Conservation (phyloP, 2,888 invertebrate species). For the Rhagium mordax region DNA sequence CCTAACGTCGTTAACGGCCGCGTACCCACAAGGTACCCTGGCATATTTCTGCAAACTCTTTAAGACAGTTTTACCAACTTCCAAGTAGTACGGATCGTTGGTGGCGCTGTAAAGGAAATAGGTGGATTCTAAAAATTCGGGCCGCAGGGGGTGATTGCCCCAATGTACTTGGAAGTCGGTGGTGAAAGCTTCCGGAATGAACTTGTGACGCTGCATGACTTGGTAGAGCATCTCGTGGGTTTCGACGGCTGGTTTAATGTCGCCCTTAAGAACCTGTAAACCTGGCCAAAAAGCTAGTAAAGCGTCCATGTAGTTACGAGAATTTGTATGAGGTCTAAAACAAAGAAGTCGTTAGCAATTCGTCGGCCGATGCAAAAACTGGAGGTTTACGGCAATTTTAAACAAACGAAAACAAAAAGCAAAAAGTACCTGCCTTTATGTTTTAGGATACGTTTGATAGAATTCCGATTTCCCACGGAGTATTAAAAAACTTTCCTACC, state of each 20-base stretch:
- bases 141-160: constrained; percentile 97
- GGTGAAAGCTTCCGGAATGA: constrained; percentile 98
- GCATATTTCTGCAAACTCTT: constrained; percentile 92
- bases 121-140: constrained; percentile 98
- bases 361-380: too few relatives aligned
- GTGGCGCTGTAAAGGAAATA: constrained; percentile 98
- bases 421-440: too few relatives aligned
- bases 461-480: too few relatives aligned
- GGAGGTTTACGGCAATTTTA: too few relatives aligned
- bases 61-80: constrained; percentile 91
- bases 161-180: constrained; percentile 97
- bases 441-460: too few relatives aligned
- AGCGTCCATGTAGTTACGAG: constrained; percentile 98
- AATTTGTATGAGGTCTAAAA: constrained; percentile 88
- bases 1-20: constrained; percentile 76
- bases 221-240: constrained; percentile 99
- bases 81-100: constrained; percentile 94
- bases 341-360: constrained; percentile 17
- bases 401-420: too few relatives aligned
- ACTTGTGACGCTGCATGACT: constrained; percentile 97
- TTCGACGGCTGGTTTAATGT: constrained; percentile 97
- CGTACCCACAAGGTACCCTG: constrained; percentile 96
- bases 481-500: constrained; percentile 67
- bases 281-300: constrained; percentile 99
- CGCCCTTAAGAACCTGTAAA: constrained; percentile 86